Percentiles rank a stretch among this genome's conserved stretches.
Conservation (phyloP, 2,113 vertebrate species). For the Boulengeromyrus knoepffleri region DNA sequence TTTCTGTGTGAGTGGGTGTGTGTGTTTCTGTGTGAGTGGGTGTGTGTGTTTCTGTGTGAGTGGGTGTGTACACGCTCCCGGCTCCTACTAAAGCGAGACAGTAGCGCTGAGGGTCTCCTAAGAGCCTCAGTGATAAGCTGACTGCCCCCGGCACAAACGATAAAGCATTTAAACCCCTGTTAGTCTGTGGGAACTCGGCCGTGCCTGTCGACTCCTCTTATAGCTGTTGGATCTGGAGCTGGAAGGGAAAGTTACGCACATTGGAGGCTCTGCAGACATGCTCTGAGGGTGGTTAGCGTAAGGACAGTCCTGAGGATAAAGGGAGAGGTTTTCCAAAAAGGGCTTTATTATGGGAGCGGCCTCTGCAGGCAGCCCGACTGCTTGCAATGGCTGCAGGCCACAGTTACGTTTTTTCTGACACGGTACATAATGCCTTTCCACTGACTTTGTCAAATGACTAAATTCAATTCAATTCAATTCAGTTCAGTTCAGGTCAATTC, state of each 20-base stretch:
- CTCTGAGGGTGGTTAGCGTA: neutral
- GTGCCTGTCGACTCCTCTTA: neutral
- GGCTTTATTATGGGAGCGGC: neutral
- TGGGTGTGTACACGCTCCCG: conserved; percentile 2
- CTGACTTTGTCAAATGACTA: neutral
- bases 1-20: conserved; percentile 26
- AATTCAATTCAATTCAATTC: too few relatives aligned
- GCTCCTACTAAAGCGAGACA: neutral
- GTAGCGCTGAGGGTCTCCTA: neutral
- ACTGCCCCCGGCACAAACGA: neutral
- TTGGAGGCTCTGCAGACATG: neutral
- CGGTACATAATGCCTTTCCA: neutral
- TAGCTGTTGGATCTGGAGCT: neutral
- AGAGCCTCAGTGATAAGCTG: too few relatives aligned
- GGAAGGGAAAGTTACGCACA: neutral
- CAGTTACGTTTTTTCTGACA: neutral
- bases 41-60: conserved; percentile 39
- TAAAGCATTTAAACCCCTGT: neutral
- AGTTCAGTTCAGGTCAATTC: too few relatives aligned
- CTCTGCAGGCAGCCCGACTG: neutral
- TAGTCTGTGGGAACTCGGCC: neutral
- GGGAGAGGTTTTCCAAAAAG: neutral
- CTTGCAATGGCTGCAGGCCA: neutral
- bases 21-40: conserved; percentile 49
- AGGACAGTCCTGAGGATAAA: neutral